Conservation (phyloP, 2,888 invertebrate genomes). For the Rhogogaster chlorosoma region DNA sequence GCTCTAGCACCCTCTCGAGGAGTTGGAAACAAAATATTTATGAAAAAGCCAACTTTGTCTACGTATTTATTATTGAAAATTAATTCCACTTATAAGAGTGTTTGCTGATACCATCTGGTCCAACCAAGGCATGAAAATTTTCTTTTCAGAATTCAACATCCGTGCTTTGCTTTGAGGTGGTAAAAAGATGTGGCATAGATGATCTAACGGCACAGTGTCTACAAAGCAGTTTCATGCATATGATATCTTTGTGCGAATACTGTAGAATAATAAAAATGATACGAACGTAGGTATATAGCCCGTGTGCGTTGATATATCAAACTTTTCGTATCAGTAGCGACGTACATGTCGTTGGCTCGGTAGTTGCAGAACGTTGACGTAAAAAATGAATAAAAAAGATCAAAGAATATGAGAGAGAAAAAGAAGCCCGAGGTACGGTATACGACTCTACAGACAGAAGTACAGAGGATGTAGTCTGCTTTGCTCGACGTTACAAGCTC, state of each 20-base stretch:
- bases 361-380: background rate
- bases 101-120: background rate
- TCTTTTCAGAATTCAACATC: background rate
- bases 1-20: background rate
- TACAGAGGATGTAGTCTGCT: constrained; percentile 9
- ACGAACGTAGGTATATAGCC: background rate
- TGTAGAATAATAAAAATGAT: constrained; percentile 31
- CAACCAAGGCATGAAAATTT: background rate
- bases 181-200: background rate
- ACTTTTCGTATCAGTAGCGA: constrained; percentile 17
- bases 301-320: constrained; percentile 3
- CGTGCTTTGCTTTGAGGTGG: background rate
- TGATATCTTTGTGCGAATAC: background rate
- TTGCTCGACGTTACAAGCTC: constrained; percentile 2
- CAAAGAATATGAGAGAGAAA: constrained; percentile 31
- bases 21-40: background rate
- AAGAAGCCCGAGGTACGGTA: background rate
- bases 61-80: background rate
- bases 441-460: constrained; percentile 1
- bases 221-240: background rate
- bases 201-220: background rate
- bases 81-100: background rate
- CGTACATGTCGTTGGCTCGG: constrained; percentile 28
- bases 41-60: no score
- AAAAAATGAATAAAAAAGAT: constrained; percentile 29